Percentiles rank a stretch among this genome's conserved stretches.
Conservation (phyloP, 2,797 vertebrate genomes). For the Tenualosa thibaudeaui region DNA sequence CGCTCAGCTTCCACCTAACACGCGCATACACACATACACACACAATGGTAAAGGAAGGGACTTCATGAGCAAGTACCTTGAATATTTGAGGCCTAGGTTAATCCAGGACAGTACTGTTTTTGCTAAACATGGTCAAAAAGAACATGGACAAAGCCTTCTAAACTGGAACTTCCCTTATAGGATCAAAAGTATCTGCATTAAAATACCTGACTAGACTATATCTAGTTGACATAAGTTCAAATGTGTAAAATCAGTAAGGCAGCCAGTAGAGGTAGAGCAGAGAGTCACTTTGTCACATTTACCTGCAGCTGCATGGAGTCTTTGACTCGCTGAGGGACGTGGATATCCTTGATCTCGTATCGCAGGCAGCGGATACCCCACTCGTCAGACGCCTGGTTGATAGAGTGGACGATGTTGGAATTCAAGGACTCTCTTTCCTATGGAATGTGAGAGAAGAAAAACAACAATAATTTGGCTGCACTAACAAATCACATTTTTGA, state of each 20-base stretch:
- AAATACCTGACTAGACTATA: too few species aligned
- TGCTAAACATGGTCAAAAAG: too few species aligned
- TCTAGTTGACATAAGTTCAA: too few species aligned
- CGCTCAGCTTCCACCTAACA: slow-evolving; percentile 92
- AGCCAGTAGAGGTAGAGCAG: too few species aligned
- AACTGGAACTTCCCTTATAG: too few species aligned
- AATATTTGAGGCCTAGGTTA: too few species aligned
- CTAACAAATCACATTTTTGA: too few species aligned
- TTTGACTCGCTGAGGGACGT: slow-evolving; percentile 91
- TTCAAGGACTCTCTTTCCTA: slow-evolving; percentile 94
- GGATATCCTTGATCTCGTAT: slow-evolving; percentile 97
- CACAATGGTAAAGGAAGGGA: background rate
- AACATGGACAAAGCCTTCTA: too few species aligned
- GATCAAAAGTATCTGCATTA: too few species aligned
- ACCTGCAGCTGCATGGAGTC: slow-evolving; percentile 99
- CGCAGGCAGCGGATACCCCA: slow-evolving; percentile 97
- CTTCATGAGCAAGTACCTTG: too few species aligned
- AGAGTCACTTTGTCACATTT: slow-evolving; percentile 33
- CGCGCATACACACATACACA: background rate
- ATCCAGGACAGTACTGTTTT: too few species aligned
- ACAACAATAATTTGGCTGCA: background rate
- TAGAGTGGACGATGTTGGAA: slow-evolving; percentile 89
- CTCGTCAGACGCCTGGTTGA: slow-evolving; percentile 90
- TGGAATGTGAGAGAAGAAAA: background rate
- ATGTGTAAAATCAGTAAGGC: background rate